Base-by-base conservation (phyloP, 2,888 invertebrate genomes). In the Ochropacha duplaris region DNA sequence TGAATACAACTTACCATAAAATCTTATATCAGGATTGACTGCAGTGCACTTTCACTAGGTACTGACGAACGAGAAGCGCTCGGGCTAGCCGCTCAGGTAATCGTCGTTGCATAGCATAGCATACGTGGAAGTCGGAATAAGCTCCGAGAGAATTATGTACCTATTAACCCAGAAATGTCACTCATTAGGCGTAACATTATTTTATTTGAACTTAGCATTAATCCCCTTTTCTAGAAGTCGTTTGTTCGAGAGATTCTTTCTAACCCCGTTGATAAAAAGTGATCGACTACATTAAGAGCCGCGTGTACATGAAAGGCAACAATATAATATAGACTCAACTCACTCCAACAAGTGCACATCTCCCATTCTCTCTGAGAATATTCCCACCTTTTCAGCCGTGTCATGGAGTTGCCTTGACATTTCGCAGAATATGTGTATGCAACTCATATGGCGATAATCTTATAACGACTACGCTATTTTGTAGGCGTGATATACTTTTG, bases 401-500 rank as follows among this genome's bases (percentile, higher is more conserved):
- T 86, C 86, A 86, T 83, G 78, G 79, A 85, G 90, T 91, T 92
- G 91, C 85, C 84, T 85, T 81, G 78, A 83, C 87, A 85, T 84
- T 83, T 82, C 79, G 72, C 84, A 76, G 73, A 80, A 83, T 72
- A 79, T 83, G 80, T 84, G 74, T 76, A 78, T 80, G 88, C 90
- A 90, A 90, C 91, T 92, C 90, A 83, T 86, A 83, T 87, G 92
- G 87, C 90, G 88, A 87, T 91, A 90, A 91, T 90, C 92, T 91
- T 89, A 90, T 90, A 92, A 91, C 91, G 89, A 90, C 91, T 92
- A 91, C 92, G 91, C 92, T 90, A 89, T 90, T 92, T 92, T 90
- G 92, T 92, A 92, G 90, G 92, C 92, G 92, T 92, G 90, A 93
- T 93, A 93, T 93, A 93, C 92, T 93, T 93, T 93, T 93, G 90